These are phyloP conservation scores for Malurus splendens DNA, from an alignment of 2,797 vertebrate species.

Conservation along the genomic window DNA sequence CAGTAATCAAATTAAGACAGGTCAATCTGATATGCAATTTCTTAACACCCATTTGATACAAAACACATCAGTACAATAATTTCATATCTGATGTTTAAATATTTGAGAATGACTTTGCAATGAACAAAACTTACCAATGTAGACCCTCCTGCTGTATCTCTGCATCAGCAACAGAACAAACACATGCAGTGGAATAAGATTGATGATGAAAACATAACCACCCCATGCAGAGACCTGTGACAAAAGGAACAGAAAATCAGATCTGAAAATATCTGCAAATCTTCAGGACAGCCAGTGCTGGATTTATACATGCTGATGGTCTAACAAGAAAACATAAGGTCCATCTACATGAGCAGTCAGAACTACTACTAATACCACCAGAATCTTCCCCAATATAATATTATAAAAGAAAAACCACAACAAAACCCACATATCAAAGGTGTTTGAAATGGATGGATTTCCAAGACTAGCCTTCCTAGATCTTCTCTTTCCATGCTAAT, in stretches of 20 bases:
- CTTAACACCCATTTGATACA: neutral
- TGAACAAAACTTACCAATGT: conserved; percentile 84
- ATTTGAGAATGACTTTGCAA: neutral
- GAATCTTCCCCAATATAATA: neutral
- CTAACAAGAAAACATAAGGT: neutral
- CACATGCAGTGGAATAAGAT: conserved; percentile 95
- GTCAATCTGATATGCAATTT: neutral
- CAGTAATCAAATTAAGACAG: neutral
- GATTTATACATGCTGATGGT: neutral
- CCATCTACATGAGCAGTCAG: neutral
- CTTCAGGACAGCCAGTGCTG: neutral
- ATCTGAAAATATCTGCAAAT: neutral
- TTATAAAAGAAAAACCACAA: neutral
- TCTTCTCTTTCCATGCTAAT: neutral
- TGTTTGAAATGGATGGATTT: neutral
- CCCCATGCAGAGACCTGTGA: conserved; percentile 92
- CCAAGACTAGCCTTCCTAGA: neutral
- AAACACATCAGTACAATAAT: neutral
- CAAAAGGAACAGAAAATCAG: conserved; percentile 44
- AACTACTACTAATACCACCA: neutral
- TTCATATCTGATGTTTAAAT: neutral
- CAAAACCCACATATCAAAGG: neutral
- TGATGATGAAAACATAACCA: conserved; percentile 97
- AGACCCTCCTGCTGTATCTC: conserved; percentile 92
- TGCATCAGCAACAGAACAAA: conserved; percentile 95